A percentile compares a stretch with the other conserved stretches of the same genome.
Evolutionary conservation across 1,140 invertebrate genomes (phyloP).

Genomic region (Meloidogyne hapla): DNA sequence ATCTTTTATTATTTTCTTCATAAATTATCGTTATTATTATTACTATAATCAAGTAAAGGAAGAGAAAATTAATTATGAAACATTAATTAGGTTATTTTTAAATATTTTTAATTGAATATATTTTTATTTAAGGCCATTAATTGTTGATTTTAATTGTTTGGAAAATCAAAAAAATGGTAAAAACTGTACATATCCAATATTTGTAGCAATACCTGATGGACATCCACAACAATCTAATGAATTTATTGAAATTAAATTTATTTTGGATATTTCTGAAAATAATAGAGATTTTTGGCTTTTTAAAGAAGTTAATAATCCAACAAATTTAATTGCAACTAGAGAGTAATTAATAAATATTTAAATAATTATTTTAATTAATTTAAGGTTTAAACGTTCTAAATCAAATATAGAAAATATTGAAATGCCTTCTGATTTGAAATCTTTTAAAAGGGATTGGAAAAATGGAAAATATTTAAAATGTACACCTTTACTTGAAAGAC

Average conservation of each 20-base stretch:
- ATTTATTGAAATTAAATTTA: too few species aligned
- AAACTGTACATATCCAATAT: not conserved
- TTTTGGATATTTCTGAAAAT: not conserved
- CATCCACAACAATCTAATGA: too few species aligned
- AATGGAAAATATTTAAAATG: not conserved
- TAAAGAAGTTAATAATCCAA: not conserved
- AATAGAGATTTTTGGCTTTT: not conserved
- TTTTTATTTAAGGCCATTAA: not conserved
- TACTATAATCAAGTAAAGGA: too few species aligned
- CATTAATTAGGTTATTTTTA: too few species aligned
- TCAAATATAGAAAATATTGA: not conserved
- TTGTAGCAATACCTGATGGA: too few species aligned
- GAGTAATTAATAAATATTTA: too few species aligned
- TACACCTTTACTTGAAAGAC: too few species aligned
- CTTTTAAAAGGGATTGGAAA: not conserved
- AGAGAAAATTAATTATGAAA: too few species aligned
- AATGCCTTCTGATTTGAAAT: not conserved
- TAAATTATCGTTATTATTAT: too few species aligned
- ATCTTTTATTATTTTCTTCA: too few species aligned
- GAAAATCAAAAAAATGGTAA: not conserved
- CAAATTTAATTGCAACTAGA: too few species aligned
- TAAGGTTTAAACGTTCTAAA: not conserved
- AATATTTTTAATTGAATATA: not conserved
- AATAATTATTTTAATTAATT: not conserved
- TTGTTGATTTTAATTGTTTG: not conserved